These are phyloP conservation scores for Calephelis virginiensis DNA, from an alignment of 1,140 invertebrate genomes.

Conservation along the genomic window DNA sequence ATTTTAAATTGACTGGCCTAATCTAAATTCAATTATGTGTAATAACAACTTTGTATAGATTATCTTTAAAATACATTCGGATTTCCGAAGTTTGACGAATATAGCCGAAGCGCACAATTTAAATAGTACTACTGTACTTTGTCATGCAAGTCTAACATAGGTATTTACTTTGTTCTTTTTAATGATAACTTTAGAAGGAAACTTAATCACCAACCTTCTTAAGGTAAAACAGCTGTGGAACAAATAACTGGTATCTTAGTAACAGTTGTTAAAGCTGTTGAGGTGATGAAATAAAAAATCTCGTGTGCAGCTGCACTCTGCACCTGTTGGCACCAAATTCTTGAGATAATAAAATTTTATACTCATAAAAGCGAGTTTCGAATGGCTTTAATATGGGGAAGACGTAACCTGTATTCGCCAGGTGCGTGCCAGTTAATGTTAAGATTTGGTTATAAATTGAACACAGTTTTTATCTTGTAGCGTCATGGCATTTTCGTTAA, in stretches of 20 bases:
- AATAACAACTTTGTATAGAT: no score
- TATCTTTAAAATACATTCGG: no score
- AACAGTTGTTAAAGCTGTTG: conserved; percentile 11
- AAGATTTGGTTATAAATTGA: background rate
- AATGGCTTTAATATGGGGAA: background rate
- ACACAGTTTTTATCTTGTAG: background rate
- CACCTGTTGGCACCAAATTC: conserved; percentile 6
- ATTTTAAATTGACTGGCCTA: no score
- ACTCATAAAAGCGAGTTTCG: background rate
- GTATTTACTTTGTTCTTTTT: no score
- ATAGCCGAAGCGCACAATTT: no score
- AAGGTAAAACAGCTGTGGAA: background rate
- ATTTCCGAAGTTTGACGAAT: no score
- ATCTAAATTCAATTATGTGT: no score
- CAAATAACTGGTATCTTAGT: background rate
- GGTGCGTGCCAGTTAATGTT: background rate
- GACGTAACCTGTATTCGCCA: background rate
- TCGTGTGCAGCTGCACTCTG: background rate
- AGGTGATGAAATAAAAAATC: conserved; percentile 2
- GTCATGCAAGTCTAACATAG: no score
- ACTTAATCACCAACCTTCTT: no score
- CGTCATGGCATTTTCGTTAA: background rate
- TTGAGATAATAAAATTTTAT: conserved; percentile 1
- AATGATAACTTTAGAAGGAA: no score
- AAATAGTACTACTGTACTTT: no score